phyloP scores from a whole-genome alignment of 2,888 invertebrate genomes.

The Pimpla rufipes region DNA sequence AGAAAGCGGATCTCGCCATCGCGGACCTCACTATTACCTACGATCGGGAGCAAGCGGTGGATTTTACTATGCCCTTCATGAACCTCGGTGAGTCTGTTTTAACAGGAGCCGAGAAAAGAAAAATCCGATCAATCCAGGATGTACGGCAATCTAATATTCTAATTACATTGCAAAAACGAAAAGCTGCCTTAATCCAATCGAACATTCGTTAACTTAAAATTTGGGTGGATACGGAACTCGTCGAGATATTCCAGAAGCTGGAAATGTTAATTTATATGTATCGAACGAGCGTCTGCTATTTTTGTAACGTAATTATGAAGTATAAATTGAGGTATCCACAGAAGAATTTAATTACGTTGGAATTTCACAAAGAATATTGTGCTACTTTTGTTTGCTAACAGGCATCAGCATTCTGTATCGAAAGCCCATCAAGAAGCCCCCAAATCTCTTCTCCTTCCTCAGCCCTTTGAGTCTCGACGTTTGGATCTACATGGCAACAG shows the following conservation, averaged over 20 bases:
- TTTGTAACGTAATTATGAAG: background rate
- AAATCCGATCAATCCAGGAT: background rate
- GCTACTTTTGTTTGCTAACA: slow-evolving; percentile 68
- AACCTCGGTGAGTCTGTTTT: slow-evolving; percentile 89
- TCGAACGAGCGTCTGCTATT: background rate
- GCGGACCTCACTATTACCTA: slow-evolving; percentile 99
- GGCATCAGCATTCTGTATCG: slow-evolving; percentile 88
- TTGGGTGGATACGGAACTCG: background rate
- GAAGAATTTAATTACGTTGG: background rate
- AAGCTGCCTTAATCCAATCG: background rate
- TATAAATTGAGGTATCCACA: background rate
- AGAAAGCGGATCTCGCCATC: slow-evolving; percentile 97
- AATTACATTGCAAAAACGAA: background rate
- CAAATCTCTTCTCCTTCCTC: slow-evolving; percentile 90
- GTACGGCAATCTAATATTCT: background rate
- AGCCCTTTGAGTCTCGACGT: slow-evolving; percentile 88
- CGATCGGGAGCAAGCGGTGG: slow-evolving; percentile 94
- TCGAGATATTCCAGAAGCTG: background rate
- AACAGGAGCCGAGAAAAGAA: background rate
- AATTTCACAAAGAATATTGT: background rate
- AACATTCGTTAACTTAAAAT: background rate
- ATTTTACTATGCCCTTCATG: slow-evolving; percentile 97
- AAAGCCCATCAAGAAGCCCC: slow-evolving; percentile 88
- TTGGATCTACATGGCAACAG: slow-evolving; percentile 90
- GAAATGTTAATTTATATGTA: background rate